Evolutionary conservation across 2,888 invertebrate species (phyloP), one percentile per base, ranked within the genome.

Genomic region (Drosophila maculinotata): DNA sequence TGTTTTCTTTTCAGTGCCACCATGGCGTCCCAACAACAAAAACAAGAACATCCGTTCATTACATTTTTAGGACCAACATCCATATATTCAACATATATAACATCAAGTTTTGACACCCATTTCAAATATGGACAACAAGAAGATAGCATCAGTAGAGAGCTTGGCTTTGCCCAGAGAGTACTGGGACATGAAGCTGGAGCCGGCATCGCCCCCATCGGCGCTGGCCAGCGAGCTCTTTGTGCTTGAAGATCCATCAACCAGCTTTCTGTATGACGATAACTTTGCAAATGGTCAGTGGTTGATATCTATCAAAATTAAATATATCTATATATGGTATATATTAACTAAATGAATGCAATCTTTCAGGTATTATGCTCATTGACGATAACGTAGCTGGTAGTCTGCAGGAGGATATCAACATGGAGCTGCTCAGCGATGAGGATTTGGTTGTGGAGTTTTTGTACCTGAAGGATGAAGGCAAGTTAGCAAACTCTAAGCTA

Each of bases 21-120:
- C 91, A 96, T 96, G 96, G 96, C 96, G 94, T 93, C 94, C 93
- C 92, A 92, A 92, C 91, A 93, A 93, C 80, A 79, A 76, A 56
- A 64, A 64, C 57, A 64, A 79, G 69, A 77, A 84, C 60, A 75
- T 77, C 47, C 69, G 64, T 58, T 93, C 93, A 93, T 93, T 92
- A 92, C 93, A 93, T 93, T 92, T 92, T 92, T 93, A 93, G 94
- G 93, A 93, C 92, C 92, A 92, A 92, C 92, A 88, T 90, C 92
- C 92, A 88, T 57, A 71, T 66, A 56, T 42, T 66, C 52, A 60
- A 45, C 54, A 26, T 20, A 59, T 38, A 25, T 28, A 5, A 4
- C 25, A 70, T 73, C 68, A 71, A 68, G 56, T 48, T 51, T 69
- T 39, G 68, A 72, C 59, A 47, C 36, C 23, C 54, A 70, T 67